phyloP scores from a whole-genome alignment of 2,113 vertebrate species.

The Callocephalon fimbriatum region DNA sequence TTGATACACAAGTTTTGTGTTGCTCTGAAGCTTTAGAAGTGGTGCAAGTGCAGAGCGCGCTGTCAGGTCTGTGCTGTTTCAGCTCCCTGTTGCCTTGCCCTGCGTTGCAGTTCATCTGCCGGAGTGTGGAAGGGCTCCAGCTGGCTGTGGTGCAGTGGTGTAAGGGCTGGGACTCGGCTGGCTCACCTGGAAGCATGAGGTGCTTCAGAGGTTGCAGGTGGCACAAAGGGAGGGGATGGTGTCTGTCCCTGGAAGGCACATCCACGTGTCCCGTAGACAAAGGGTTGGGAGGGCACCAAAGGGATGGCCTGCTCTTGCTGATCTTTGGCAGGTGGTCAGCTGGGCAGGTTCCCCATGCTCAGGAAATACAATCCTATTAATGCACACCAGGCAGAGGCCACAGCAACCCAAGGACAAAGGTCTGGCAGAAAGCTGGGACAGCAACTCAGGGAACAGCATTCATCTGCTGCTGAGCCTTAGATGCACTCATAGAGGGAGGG shows the following conservation, averaged over 20 bases:
- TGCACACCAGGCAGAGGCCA: background rate
- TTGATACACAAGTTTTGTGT: background rate
- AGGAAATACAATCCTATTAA: background rate
- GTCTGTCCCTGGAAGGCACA: background rate
- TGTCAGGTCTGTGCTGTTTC: background rate
- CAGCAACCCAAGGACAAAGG: background rate
- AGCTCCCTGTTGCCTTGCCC: background rate
- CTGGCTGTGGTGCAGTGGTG: background rate
- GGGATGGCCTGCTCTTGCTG: rapidly evolving
- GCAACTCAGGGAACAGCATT: rapidly evolving
- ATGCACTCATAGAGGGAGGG: background rate
- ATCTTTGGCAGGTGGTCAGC: background rate
- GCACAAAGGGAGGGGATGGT: background rate
- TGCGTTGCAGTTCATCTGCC: background rate
- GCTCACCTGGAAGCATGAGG: rapidly evolving
- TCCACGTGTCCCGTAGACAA: background rate
- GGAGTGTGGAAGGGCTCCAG: background rate
- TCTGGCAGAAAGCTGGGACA: background rate
- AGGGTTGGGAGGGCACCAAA: background rate
- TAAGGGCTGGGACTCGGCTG: background rate
- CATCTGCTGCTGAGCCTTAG: background rate
- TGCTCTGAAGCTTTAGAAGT: background rate
- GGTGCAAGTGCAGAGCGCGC: rapidly evolving
- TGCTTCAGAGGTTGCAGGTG: background rate
- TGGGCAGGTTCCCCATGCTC: background rate